Conservation (phyloP, 2,888 invertebrate genomes). For the Drosophila meridiana region DNA sequence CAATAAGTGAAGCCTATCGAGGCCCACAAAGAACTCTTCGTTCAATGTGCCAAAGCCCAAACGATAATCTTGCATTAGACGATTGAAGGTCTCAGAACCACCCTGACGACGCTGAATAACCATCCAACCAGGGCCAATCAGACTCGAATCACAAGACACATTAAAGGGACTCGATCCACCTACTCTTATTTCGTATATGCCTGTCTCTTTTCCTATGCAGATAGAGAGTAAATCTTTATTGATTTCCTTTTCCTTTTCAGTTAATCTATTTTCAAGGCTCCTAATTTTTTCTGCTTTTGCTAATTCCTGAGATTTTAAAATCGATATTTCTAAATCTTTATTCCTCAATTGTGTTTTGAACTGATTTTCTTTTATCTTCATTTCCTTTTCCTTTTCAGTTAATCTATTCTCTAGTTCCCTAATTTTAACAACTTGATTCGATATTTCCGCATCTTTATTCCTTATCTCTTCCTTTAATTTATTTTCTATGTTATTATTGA, state of each 20-base stretch:
- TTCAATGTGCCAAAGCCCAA: not conserved
- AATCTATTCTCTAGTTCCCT: too few relatives aligned
- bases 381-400: too few relatives aligned
- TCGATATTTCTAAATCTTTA: too few relatives aligned
- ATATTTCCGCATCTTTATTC: not conserved
- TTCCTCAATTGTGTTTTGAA: not conserved
- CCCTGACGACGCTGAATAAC: too few relatives aligned
- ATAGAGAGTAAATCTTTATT: too few relatives aligned
- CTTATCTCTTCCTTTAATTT: not conserved
- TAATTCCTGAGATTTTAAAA: too few relatives aligned
- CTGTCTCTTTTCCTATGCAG: too few relatives aligned
- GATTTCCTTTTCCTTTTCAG: not conserved
- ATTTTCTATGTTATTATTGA: not conserved
- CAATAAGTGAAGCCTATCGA: not conserved
- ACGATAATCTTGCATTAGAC: not conserved
- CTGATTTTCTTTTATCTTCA: too few relatives aligned
- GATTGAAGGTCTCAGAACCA: too few relatives aligned
- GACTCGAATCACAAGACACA: too few relatives aligned
- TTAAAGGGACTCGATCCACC: too few relatives aligned
- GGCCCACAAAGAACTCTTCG: not conserved
- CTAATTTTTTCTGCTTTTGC: not conserved
- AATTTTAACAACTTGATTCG: not conserved
- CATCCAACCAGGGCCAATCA: too few relatives aligned
- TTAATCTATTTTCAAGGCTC: not conserved
- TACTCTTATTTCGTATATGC: not conserved